phyloP scores from a whole-genome alignment of 2,113 vertebrate genomes.

The Copsychus sechellarum region DNA sequence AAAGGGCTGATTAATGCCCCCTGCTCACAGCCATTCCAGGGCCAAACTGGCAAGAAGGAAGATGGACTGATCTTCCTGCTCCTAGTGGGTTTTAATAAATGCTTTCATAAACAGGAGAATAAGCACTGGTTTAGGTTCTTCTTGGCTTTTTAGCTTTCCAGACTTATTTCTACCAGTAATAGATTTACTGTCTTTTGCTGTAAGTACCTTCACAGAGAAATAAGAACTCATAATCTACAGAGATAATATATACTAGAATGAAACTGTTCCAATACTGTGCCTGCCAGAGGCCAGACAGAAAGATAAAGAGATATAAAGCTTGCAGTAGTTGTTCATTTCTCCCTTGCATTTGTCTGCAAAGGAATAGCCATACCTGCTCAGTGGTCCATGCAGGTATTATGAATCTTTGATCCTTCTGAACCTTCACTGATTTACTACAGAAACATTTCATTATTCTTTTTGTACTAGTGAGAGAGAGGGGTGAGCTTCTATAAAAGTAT shows the following conservation, averaged over 20 bases:
- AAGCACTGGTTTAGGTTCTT: background rate
- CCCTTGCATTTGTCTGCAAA: background rate
- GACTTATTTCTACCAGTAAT: background rate
- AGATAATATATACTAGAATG: constrained; percentile 7
- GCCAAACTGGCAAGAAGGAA: background rate
- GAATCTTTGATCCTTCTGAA: background rate
- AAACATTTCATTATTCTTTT: background rate
- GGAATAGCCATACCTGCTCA: background rate
- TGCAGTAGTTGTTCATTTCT: background rate
- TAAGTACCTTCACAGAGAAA: constrained; percentile 19
- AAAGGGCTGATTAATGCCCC: background rate
- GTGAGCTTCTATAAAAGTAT: background rate
- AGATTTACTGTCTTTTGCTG: constrained; percentile 36
- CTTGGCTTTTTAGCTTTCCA: background rate
- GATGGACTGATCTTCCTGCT: background rate
- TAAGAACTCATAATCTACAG: constrained; percentile 39
- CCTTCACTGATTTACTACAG: background rate
- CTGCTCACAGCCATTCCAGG: background rate
- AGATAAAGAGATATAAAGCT: constrained; percentile 30
- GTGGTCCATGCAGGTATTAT: background rate
- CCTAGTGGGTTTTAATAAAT: background rate
- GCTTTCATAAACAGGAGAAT: background rate
- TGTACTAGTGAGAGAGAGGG: background rate
- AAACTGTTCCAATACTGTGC: constrained; percentile 17
- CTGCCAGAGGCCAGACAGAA: constrained; percentile 30